A percentile compares a stretch with the other conserved stretches of the same genome.
These are phyloP conservation scores for Taphrorychus bicolor DNA, from an alignment of 2,888 invertebrate species.

Conservation along the genomic window DNA sequence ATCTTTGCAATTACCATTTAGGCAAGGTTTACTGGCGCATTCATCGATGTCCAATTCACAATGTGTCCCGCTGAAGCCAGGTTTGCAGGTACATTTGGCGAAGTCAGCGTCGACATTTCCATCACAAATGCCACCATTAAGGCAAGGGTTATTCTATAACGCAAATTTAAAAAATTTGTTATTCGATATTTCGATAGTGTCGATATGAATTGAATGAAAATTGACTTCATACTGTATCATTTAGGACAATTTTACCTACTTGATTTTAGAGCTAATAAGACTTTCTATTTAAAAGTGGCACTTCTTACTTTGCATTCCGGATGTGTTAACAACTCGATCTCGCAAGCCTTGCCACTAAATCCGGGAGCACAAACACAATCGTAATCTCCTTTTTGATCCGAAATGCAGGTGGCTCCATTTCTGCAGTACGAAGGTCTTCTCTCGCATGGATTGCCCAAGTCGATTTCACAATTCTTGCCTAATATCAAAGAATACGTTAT, in stretches of 20 bases:
- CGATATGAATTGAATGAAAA: too few relatives aligned
- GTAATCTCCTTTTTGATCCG: conserved; percentile 68
- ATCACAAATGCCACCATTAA: conserved; percentile 79
- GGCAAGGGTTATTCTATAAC: conserved; percentile 69
- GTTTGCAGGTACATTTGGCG: conserved; percentile 46
- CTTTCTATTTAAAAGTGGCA: too few relatives aligned
- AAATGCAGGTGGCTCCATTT: conserved; percentile 76
- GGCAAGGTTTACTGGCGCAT: conserved; percentile 74
- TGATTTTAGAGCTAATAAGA: too few relatives aligned
- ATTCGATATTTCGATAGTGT: too few relatives aligned
- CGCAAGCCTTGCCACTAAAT: conserved; percentile 75
- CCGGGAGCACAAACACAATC: conserved; percentile 68
- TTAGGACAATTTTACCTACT: too few relatives aligned
- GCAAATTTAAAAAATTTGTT: too few relatives aligned
- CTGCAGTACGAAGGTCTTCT: conserved; percentile 69
- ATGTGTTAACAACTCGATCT: conserved; percentile 73
- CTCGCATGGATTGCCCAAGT: conserved; percentile 76
- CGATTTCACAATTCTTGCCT: conserved; percentile 81
- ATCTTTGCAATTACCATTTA: conserved; percentile 62
- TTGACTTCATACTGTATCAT: too few relatives aligned
- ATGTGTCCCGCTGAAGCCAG: conserved; percentile 70
- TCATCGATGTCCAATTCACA: conserved; percentile 81
- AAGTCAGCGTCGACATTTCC: conserved; percentile 63
- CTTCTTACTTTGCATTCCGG: conserved; percentile 70
- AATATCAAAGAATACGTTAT: conserved; percentile 2